Conservation (phyloP, 2,888 invertebrate species). For the Erebia epiphron region DNA sequence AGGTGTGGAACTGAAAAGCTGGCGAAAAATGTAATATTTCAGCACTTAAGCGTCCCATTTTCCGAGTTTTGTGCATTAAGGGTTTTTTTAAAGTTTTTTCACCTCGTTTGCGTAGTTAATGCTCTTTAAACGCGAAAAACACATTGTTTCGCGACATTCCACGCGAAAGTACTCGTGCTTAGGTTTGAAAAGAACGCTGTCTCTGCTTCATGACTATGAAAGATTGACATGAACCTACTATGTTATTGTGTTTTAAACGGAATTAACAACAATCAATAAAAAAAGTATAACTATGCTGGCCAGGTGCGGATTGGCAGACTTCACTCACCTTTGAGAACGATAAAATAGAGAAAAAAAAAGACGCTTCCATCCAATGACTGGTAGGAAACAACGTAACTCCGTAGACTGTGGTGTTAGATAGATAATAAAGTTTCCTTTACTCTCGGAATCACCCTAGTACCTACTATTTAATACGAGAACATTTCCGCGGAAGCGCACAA, state of each 20-base stretch:
- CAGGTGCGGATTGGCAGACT: no score
- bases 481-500: constrained; percentile 22
- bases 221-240: background rate
- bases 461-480: background rate
- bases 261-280: no score
- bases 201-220: background rate
- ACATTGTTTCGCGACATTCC: constrained; percentile 25
- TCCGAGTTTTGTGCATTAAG: constrained; percentile 27
- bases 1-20: constrained; percentile 10
- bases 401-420: no score
- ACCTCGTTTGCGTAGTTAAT: constrained; percentile 29
- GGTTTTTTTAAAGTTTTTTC: constrained; percentile 24
- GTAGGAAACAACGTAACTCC: no score
- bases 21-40: constrained; percentile 23
- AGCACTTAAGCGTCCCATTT: constrained; percentile 24
- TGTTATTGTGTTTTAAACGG: constrained; percentile 1
- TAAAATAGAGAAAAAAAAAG: background rate
- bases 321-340: no score
- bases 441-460: no score
- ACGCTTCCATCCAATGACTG: no score
- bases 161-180: constrained; percentile 16
- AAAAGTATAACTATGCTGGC: no score
- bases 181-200: constrained; percentile 7
- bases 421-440: no score
- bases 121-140: constrained; percentile 29